Percentiles rank a stretch among this genome's conserved stretches.
These are phyloP conservation scores for Protonibea diacanthus DNA, from an alignment of 2,797 vertebrate species.

Conservation along the genomic window DNA sequence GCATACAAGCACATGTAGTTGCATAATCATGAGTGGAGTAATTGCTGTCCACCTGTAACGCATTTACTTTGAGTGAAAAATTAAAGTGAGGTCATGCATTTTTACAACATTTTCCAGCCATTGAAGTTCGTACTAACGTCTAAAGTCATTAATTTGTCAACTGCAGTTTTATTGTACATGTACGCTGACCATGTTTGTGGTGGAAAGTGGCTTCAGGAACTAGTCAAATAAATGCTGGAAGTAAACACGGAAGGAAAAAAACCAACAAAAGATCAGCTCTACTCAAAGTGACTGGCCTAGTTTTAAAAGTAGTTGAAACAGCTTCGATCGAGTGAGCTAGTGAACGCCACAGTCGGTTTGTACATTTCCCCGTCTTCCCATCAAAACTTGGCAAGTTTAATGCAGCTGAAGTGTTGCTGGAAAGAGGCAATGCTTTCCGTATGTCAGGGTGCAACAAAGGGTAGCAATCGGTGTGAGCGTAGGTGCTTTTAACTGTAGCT, in stretches of 20 bases:
- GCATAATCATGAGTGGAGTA: background rate
- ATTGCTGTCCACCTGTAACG: background rate
- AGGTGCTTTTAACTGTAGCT: slow-evolving; percentile 45
- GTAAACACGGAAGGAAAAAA: slow-evolving; percentile 13
- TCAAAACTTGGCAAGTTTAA: slow-evolving; percentile 5
- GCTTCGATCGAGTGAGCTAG: background rate
- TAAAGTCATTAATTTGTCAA: slow-evolving; percentile 1
- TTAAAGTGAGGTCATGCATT: slow-evolving; percentile 8
- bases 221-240: slow-evolving; percentile 8
- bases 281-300: background rate
- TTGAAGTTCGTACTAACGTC: background rate
- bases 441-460: slow-evolving; percentile 19
- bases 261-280: background rate
- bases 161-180: background rate
- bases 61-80: slow-evolving; percentile 7
- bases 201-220: background rate
- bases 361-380: slow-evolving; percentile 15
- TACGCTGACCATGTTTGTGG: background rate
- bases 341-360: slow-evolving; percentile 3
- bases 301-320: background rate
- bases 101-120: slow-evolving; percentile 1
- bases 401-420: slow-evolving; percentile 26
- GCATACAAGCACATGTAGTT: background rate
- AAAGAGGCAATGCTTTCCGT: slow-evolving; percentile 10
- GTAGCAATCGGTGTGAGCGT: slow-evolving; percentile 20